phyloP scores from a whole-genome alignment of 2,113 vertebrate genomes.

The Siphamia tubifer region DNA sequence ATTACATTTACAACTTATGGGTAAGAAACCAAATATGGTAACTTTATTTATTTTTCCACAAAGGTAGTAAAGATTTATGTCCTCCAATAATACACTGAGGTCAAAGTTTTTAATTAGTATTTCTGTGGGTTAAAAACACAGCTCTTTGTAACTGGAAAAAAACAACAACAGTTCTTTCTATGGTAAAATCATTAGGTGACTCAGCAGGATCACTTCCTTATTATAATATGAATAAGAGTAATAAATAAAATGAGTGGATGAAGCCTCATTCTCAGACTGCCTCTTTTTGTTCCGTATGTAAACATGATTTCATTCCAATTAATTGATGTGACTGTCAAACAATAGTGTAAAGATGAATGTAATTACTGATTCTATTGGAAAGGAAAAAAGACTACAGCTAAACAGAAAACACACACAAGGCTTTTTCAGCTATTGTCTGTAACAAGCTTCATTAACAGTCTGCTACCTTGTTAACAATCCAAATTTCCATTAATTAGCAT shows the following conservation, averaged over 20 bases:
- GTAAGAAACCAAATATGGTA: too few relatives aligned
- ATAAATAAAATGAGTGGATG: too few relatives aligned
- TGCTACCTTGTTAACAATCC: not conserved
- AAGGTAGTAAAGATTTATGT: too few relatives aligned
- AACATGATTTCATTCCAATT: not conserved
- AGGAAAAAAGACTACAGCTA: not conserved
- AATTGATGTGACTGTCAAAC: not conserved
- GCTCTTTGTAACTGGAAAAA: not conserved
- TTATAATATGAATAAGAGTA: too few relatives aligned
- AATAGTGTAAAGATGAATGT: too few relatives aligned
- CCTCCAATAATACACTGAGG: too few relatives aligned
- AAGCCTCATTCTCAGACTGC: not conserved
- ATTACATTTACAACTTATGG: too few relatives aligned
- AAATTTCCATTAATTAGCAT: conserved; percentile 18
- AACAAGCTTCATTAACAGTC: not conserved
- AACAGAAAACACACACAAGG: not conserved
- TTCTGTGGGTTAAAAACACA: too few relatives aligned
- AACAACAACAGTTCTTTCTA: not conserved
- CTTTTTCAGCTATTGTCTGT: not conserved
- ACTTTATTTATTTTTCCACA: too few relatives aligned
- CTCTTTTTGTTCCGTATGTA: not conserved
- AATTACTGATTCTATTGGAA: too few relatives aligned
- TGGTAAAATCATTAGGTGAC: conserved; percentile 4
- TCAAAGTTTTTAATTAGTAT: too few relatives aligned
- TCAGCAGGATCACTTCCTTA: conserved; percentile 1